Conservation (phyloP, 2,797 vertebrate species). For the Dipus sagitta region DNA sequence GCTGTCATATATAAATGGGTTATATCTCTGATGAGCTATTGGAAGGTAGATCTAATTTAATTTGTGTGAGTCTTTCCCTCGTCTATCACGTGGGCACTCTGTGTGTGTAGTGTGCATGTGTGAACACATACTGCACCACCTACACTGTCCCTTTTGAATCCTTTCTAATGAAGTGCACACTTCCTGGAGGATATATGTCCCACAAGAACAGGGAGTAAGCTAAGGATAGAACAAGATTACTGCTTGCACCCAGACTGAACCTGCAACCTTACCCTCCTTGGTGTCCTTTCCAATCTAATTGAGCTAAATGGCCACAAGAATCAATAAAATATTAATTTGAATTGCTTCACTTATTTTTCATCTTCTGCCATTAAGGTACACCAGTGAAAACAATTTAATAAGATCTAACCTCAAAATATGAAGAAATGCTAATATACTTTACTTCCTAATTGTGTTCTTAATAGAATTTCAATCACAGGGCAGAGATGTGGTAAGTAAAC, state of each 20-base stretch:
- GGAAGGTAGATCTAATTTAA: conserved; percentile 23
- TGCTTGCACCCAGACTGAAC: background rate
- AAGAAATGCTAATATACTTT: background rate
- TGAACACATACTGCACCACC: too few relatives aligned
- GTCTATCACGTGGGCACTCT: too few relatives aligned
- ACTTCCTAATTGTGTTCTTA: background rate
- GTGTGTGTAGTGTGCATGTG: background rate
- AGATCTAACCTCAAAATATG: background rate
- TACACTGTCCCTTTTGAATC: background rate
- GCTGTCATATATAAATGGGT: background rate
- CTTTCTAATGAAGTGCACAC: background rate
- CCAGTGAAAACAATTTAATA: conserved; percentile 1
- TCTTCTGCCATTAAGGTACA: conserved; percentile 17
- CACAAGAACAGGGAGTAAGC: background rate
- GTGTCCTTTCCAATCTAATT: background rate
- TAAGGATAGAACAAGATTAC: background rate
- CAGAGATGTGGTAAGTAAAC: background rate
- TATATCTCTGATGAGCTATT: background rate
- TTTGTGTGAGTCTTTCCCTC: background rate
- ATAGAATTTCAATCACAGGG: background rate
- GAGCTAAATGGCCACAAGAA: background rate
- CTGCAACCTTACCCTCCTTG: background rate
- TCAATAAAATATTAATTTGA: background rate
- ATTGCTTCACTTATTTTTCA: background rate
- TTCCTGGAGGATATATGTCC: background rate